Conservation (phyloP, 2,797 vertebrate species). For the Pygocentrus nattereri region DNA sequence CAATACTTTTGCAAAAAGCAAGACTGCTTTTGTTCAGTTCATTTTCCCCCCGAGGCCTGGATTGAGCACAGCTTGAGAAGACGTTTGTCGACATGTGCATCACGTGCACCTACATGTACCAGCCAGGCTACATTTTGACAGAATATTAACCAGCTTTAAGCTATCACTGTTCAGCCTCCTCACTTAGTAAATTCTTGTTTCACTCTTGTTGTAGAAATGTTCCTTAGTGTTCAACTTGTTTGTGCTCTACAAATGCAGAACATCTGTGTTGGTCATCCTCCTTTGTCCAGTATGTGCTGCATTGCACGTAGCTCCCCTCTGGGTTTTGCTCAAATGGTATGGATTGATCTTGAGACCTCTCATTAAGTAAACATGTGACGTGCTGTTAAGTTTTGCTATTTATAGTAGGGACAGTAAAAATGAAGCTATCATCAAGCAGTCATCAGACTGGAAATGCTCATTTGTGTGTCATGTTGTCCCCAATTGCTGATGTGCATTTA, state of each 20-base stretch:
- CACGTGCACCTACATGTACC: not conserved
- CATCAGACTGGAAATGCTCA: not conserved
- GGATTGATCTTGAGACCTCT: not conserved
- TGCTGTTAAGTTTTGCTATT: not conserved
- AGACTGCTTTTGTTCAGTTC: no score
- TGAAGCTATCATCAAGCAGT: not conserved
- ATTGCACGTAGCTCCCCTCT: slow-evolving; percentile 9
- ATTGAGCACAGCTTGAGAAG: not conserved
- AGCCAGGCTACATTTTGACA: not conserved
- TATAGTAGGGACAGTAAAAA: slow-evolving; percentile 1
- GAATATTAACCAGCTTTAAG: not conserved
- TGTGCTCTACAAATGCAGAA: not conserved
- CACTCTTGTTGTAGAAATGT: not conserved
- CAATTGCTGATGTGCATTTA: not conserved
- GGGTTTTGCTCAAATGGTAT: not conserved
- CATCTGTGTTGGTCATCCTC: not conserved
- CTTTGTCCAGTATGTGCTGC: not conserved
- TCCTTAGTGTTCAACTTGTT: not conserved
- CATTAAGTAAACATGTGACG: not conserved
- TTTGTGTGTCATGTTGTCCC: not conserved
- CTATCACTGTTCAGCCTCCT: not conserved
- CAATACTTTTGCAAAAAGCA: no score
- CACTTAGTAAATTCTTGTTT: not conserved
- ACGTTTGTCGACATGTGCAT: not conserved
- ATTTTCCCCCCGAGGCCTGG: not conserved